Evolutionary conservation across 92 coral and sea anemone species (phyloP).

Genomic region (Epizoanthus fatuus): DNA sequence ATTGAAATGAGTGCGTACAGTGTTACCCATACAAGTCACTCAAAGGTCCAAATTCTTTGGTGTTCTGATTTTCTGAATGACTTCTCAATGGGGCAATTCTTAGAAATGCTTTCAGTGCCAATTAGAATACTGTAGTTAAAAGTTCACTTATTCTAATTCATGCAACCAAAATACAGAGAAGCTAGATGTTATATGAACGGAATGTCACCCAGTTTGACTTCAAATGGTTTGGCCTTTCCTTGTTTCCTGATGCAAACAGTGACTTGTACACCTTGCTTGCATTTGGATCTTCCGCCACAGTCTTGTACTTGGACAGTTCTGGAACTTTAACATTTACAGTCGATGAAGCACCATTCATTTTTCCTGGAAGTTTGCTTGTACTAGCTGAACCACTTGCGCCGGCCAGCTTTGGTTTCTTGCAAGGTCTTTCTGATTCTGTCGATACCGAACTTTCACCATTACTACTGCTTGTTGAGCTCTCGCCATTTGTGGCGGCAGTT

Average conservation of each 20-base stretch:
- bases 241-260: slow-evolving; percentile 88
- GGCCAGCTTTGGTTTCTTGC: slow-evolving; percentile 75
- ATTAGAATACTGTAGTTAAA: no score
- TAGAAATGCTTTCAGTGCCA: no score
- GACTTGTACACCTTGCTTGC: slow-evolving; percentile 99
- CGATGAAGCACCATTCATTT: slow-evolving; percentile 61
- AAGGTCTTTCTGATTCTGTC: slow-evolving; percentile 60
- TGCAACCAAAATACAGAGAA: neutral
- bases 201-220: slow-evolving; percentile 97
- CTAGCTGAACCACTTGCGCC: slow-evolving; percentile 53
- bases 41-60: no score
- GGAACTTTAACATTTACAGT: slow-evolving; percentile 74
- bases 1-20: no score
- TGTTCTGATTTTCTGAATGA: no score
- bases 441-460: slow-evolving; percentile 47
- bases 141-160: neutral
- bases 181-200: slow-evolving; percentile 89
- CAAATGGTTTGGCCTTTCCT: slow-evolving; percentile 90
- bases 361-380: slow-evolving; percentile 53
- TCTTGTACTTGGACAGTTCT: slow-evolving; percentile 90
- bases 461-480: slow-evolving; percentile 42
- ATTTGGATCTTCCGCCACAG: slow-evolving; percentile 98
- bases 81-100: no score
- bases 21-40: no score
- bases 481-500: slow-evolving; percentile 64